Evolutionary conservation across 1,140 invertebrate species (phyloP), one percentile per base, ranked within the genome.

Genomic region (Drosophila pachea): DNA sequence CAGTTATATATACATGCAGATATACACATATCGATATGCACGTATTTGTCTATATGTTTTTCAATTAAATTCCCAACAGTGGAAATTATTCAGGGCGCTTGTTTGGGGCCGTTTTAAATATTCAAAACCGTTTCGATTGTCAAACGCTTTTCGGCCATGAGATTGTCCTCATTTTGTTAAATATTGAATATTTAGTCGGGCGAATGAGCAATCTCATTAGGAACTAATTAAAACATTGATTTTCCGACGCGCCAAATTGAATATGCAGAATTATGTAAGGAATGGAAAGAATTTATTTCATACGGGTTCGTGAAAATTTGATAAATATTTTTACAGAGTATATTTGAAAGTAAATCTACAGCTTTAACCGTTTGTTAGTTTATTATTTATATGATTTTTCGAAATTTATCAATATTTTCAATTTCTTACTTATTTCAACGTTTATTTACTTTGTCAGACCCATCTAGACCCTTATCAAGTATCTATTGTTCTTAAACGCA

Each of bases 41-140:
- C 5, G 7, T 9, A 9, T 43, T 5, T 7, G 9, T 43, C 12
- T 43, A 43, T 43, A 29, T 47, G 8, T 47, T 76, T 22, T 69
- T 62, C 52, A 63, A 78, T 70, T 76, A 42, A 68, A 62, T 54
- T 43, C 58, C 22, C 5, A 14, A 29, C 36, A 16, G 32, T 11
- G 8, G 38, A 40, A 43, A 55, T 38, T 55, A 43, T 45, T 59
- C n/a, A n/a, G 52, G 5, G 38, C 53, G 29, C 52, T 68, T 48
- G 22, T 43, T 6, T 7, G 32, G 9, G 50, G 49, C 22, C 54
- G 67, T 56, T 74, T 78, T 56, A 52, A 67, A 71, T 67, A 63
- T 74, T 62, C 49, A 53, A 70, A 74, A 70, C 63, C 53, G 11
- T 22, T 66, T 66, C 42, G 43, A 55, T 60, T 53, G 53, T 61